phyloP scores from a whole-genome alignment of 1,140 invertebrate species.

The Drosophila mayri region DNA sequence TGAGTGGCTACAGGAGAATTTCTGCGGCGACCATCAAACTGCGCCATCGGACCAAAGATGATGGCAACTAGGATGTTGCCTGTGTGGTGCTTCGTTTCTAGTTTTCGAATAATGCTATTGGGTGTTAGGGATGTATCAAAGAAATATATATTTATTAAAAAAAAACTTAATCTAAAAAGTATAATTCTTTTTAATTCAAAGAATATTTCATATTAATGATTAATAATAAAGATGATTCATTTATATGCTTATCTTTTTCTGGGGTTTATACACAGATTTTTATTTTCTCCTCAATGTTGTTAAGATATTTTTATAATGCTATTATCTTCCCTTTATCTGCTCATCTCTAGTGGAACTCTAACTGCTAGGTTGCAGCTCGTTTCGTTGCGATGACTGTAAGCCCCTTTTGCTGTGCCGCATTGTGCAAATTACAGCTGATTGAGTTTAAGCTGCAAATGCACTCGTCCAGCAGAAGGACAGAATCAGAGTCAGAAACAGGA shows the following conservation, averaged over 20 bases:
- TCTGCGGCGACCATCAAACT: slow-evolving; percentile 31
- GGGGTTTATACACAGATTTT: too few relatives aligned
- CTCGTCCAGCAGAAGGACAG: slow-evolving; percentile 32
- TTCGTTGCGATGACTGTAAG: slow-evolving; percentile 52
- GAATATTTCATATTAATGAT: too few relatives aligned
- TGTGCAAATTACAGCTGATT: slow-evolving; percentile 73
- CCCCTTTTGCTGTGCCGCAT: slow-evolving; percentile 54
- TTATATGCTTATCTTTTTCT: too few relatives aligned
- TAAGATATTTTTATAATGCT: background rate
- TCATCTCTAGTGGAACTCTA: background rate
- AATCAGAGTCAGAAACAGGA: slow-evolving; percentile 17
- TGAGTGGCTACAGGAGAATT: slow-evolving; percentile 9
- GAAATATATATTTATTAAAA: background rate
- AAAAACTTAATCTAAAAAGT: background rate
- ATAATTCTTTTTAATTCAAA: background rate
- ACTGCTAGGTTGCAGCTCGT: slow-evolving; percentile 22
- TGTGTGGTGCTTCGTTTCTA: background rate
- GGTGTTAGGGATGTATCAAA: too few relatives aligned
- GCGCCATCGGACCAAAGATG: slow-evolving; percentile 35
- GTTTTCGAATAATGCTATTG: slow-evolving; percentile 20
- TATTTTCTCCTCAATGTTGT: too few relatives aligned
- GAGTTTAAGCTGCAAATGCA: slow-evolving; percentile 64
- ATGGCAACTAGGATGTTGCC: slow-evolving; percentile 21
- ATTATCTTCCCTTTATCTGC: background rate
- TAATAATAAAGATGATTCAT: too few relatives aligned